phyloP scores from a whole-genome alignment of 2,888 invertebrate genomes.

The Spialia ferax region DNA sequence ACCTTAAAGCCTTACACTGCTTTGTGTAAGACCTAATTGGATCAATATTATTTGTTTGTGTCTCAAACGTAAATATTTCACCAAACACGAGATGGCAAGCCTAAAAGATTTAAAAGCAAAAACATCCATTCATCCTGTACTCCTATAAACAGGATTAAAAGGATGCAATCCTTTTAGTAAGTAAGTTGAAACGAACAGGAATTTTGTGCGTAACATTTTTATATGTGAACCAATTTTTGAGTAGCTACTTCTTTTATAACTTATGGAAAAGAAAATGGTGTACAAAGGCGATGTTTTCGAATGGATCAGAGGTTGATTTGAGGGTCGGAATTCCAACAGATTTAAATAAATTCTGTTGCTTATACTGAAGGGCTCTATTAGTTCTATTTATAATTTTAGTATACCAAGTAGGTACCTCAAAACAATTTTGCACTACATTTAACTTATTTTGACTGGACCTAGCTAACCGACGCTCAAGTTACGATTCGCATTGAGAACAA shows the following conservation, averaged over 20 bases:
- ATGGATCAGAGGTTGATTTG: neutral
- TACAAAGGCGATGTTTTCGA: neutral
- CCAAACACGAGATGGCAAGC: conserved; percentile 6
- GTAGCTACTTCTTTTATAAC: neutral
- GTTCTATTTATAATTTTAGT: too few relatives aligned
- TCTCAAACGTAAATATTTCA: conserved; percentile 13
- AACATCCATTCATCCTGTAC: conserved; percentile 8
- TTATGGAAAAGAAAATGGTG: neutral
- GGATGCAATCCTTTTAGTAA: conserved; percentile 12
- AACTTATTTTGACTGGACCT: too few relatives aligned
- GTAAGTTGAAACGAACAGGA: conserved; percentile 2
- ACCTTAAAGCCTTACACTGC: neutral
- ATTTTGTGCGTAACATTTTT: conserved; percentile 3
- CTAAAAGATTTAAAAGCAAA: conserved; percentile 3
- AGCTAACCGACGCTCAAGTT: too few relatives aligned
- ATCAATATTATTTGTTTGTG: conserved; percentile 12
- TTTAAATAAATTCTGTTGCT: too few relatives aligned
- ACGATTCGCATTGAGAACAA: too few relatives aligned
- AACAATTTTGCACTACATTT: too few relatives aligned
- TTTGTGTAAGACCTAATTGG: neutral
- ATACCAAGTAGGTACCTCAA: too few relatives aligned
- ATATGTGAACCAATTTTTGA: neutral
- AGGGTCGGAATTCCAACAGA: too few relatives aligned
- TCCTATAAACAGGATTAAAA: neutral
- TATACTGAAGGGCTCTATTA: too few relatives aligned